phyloP scores from a whole-genome alignment of 2,797 vertebrate species.

The Buphagus erythrorhynchus region DNA sequence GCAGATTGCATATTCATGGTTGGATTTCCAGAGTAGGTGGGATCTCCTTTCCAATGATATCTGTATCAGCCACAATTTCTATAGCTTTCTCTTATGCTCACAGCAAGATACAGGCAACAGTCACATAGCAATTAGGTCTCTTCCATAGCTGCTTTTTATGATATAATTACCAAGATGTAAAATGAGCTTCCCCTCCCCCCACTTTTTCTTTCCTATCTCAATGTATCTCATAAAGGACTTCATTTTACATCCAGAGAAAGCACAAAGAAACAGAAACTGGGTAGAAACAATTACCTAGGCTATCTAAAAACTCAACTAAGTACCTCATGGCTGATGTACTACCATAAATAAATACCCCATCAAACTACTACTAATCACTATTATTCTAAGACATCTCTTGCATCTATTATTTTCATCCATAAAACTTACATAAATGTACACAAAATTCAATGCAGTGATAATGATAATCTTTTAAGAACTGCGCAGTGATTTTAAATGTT shows the following conservation, averaged over 20 bases:
- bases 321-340: not conserved
- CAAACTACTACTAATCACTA: not conserved
- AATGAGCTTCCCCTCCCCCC: not conserved
- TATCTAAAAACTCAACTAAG: not conserved
- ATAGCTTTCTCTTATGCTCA: not conserved
- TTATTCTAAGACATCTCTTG: not conserved
- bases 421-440: not conserved
- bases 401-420: constrained; percentile 5
- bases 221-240: not conserved
- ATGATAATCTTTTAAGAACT: constrained; percentile 15
- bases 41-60: not conserved
- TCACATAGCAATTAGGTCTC: not conserved
- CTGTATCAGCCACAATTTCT: not conserved
- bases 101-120: not conserved
- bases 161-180: not conserved
- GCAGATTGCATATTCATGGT: not conserved
- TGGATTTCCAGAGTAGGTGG: not conserved
- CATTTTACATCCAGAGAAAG: not conserved
- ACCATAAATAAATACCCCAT: not conserved
- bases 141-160: not conserved
- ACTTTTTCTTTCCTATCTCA: not conserved
- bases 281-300: not conserved
- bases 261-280: not conserved
- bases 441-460: constrained; percentile 6
- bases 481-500: constrained; percentile 17